phyloP scores from a whole-genome alignment of 2,888 invertebrate genomes.

The Leptinotarsa peninsularis region DNA sequence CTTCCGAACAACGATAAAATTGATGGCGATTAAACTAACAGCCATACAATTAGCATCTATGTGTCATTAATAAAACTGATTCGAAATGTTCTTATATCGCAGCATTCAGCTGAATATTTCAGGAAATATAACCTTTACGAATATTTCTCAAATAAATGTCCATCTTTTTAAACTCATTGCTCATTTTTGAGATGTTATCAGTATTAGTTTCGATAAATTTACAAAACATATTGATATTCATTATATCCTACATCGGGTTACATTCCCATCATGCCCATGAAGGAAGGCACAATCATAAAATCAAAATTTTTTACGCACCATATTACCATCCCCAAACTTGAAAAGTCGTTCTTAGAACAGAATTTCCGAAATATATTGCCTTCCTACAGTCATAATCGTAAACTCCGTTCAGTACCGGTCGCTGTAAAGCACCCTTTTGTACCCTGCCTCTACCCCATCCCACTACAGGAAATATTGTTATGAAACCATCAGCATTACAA shows the following conservation, averaged over 20 bases:
- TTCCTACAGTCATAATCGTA: slow-evolving; percentile 5
- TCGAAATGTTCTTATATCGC: too few species aligned
- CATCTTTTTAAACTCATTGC: too few species aligned
- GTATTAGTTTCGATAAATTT: too few species aligned
- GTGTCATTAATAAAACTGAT: too few species aligned
- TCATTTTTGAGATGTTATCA: too few species aligned
- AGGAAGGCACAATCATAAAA: background rate
- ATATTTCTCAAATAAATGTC: too few species aligned
- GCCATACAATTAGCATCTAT: too few species aligned
- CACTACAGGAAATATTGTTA: slow-evolving; percentile 27
- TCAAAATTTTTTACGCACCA: background rate
- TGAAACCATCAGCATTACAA: slow-evolving; percentile 26
- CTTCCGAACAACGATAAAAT: too few species aligned
- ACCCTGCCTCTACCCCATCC: slow-evolving; percentile 17
- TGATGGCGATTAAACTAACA: too few species aligned
- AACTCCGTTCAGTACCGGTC: slow-evolving; percentile 9
- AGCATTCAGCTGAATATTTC: too few species aligned
- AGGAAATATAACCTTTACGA: too few species aligned
- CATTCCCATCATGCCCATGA: background rate
- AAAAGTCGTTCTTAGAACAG: background rate
- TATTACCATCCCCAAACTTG: background rate
- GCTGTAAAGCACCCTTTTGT: slow-evolving; percentile 18
- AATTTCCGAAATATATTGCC: background rate
- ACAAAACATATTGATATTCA: too few species aligned
- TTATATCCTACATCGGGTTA: background rate